phyloP scores from a whole-genome alignment of 2,888 invertebrate species.

The Pediacus dermestoides region DNA sequence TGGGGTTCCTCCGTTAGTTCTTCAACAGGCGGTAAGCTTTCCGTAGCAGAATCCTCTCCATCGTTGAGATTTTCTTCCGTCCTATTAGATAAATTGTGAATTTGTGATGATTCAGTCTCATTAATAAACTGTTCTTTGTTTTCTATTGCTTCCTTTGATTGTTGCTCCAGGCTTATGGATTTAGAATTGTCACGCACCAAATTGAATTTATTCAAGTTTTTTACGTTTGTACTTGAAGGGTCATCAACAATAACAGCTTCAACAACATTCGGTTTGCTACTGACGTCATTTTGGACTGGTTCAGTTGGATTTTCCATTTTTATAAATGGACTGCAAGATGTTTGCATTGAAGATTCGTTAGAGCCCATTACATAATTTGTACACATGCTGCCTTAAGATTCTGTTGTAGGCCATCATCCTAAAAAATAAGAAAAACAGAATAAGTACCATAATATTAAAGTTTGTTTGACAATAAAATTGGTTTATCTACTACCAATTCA shows the following conservation, averaged over 20 bases:
- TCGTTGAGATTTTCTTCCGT: conserved; percentile 51
- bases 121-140: conserved; percentile 13
- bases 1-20: conserved; percentile 59
- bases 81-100: conserved; percentile 12
- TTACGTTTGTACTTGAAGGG: conserved; percentile 12
- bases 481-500: no score
- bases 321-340: no score
- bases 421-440: no score
- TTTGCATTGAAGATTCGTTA: no score
- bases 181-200: conserved; percentile 37
- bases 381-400: no score
- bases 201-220: conserved; percentile 24
- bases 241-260: background rate
- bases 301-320: no score
- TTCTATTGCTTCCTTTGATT: conserved; percentile 37
- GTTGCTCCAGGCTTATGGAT: conserved; percentile 28
- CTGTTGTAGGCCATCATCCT: no score
- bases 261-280: no score
- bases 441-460: no score
- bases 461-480: no score
- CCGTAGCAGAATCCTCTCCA: conserved; percentile 62
- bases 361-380: no score
- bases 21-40: conserved; percentile 56
- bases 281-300: no score
- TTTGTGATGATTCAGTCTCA: conserved; percentile 18